Evolutionary conservation across 1,140 invertebrate species (phyloP), one percentile per base, ranked within the genome.

Genomic region (Pectinophora gossypiella): DNA sequence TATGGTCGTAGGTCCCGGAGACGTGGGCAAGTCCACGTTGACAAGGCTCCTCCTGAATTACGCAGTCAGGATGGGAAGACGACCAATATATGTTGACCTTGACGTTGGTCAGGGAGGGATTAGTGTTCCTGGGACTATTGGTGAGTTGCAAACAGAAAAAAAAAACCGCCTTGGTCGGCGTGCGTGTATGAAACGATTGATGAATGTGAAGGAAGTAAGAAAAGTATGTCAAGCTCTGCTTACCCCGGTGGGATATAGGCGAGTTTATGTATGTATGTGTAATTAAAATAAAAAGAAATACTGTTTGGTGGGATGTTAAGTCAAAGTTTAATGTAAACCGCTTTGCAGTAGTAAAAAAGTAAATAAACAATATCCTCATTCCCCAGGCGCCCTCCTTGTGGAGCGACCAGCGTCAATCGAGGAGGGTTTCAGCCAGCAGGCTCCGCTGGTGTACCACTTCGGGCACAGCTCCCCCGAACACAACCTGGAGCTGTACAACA

Each of bases 31-130:
- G 87, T 97, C 95, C 32, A 98, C 97, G 0, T 72, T 99, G 0
- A 95, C 94, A 64, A 90, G 94, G 46, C 92, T 99, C 59, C 85
- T 99, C 1, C 85, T 99, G 0, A 99, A 99, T 87, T 98, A 98
- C 88, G 96, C 95, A 1, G 96, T 98, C 0, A 87, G 97, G 48
- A 92, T 97, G 87, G 95, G 94, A 0, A 89, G 92, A 48, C 87
- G 94, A 36, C 95, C 98, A 0, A 94, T 99, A 54, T 97, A 94
- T 85, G 96, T 99, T 2, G 98, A 99, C 82, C 87, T 99, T 12
- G 98, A 99, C 91, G 95, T 99, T 7, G 98, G 97, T 7, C 97
- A 99, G 89, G 97, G 97, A 1, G 91, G 94, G 27, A 96, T 99
- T 59, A 96, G 96, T 18, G 93, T 99, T 45, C 96, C 97, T 9